phyloP scores from a whole-genome alignment of 2,113 vertebrate species.

The Neoarius graeffei region DNA sequence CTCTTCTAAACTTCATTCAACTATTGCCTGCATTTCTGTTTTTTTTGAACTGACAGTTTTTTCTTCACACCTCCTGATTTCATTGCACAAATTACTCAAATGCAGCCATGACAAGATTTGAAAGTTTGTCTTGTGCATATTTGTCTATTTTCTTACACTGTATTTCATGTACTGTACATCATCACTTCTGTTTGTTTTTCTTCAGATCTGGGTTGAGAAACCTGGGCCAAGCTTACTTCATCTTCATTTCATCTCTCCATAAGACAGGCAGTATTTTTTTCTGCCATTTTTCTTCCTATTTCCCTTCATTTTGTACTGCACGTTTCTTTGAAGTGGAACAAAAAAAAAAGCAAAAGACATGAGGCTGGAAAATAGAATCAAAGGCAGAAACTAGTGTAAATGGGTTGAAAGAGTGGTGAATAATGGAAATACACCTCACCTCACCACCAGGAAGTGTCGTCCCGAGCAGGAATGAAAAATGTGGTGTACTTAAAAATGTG shows the following conservation, averaged over 20 bases:
- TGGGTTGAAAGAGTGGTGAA: background rate
- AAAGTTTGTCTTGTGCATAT: background rate
- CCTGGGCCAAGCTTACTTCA: background rate
- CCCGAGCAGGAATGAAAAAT: constrained; percentile 2
- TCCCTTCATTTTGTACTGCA: background rate
- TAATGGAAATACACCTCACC: background rate
- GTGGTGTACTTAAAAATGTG: background rate
- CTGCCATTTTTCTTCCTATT: background rate
- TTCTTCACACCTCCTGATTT: no score
- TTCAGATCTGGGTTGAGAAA: background rate
- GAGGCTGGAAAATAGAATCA: background rate
- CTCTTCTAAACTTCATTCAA: no score
- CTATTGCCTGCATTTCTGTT: no score
- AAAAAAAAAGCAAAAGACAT: background rate
- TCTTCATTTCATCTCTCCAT: constrained; percentile 5
- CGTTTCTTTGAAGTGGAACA: background rate
- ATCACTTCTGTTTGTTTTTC: background rate
- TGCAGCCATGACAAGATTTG: background rate
- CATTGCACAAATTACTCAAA: background rate
- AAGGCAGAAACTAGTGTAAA: constrained; percentile 23
- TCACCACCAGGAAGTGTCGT: background rate
- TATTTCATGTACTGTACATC: background rate
- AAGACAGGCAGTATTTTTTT: background rate
- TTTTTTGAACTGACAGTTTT: no score
- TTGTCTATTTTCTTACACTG: background rate